phyloP scores from a whole-genome alignment of 2,888 invertebrate species.

The Agonum fuliginosum region DNA sequence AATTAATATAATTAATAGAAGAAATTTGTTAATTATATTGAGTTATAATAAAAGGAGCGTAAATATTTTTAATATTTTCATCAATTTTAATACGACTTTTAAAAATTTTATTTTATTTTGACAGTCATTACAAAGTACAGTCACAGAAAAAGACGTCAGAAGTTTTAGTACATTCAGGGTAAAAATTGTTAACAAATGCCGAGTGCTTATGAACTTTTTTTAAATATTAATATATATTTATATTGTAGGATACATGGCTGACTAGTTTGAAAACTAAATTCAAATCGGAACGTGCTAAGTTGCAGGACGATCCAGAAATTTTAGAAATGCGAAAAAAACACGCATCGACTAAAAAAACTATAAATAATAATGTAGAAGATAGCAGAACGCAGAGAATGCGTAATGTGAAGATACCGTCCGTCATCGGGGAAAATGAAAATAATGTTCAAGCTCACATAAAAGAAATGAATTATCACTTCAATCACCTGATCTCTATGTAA shows the following conservation, averaged over 20 bases:
- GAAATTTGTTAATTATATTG: too few relatives aligned
- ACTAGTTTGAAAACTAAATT: not conserved
- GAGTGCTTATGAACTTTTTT: too few relatives aligned
- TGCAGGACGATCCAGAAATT: not conserved
- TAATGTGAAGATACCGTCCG: not conserved
- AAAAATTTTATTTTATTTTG: too few relatives aligned
- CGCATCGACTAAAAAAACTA: not conserved
- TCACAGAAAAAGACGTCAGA: too few relatives aligned
- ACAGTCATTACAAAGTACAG: too few relatives aligned
- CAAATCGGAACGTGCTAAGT: not conserved
- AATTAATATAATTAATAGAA: too few relatives aligned
- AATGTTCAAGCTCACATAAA: not conserved
- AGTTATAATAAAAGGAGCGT: too few relatives aligned
- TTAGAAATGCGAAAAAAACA: not conserved
- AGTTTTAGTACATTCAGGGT: too few relatives aligned
- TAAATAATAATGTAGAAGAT: not conserved
- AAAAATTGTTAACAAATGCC: too few relatives aligned
- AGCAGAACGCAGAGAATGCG: not conserved
- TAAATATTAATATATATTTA: not conserved
- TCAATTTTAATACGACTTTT: too few relatives aligned
- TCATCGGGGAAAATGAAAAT: not conserved
- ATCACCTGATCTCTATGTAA: not conserved
- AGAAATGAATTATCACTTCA: not conserved
- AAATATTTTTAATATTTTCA: too few relatives aligned
- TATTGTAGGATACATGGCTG: not conserved